phyloP scores from a whole-genome alignment of 2,888 invertebrate species.

The Bembecia ichneumoniformis region DNA sequence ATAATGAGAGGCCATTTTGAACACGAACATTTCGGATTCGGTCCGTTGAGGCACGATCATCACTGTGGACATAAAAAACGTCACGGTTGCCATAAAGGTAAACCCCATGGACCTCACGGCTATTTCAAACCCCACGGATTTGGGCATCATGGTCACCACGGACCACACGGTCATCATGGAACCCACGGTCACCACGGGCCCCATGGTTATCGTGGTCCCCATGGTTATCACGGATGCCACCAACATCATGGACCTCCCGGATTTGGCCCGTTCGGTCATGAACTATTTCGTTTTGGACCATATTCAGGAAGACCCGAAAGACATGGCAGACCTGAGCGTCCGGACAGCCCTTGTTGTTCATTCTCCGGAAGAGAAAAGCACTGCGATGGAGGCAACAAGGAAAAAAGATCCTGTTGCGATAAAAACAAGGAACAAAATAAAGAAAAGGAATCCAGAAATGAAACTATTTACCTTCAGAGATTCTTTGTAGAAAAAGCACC shows the following conservation, averaged over 20 bases:
- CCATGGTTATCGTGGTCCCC: conserved; percentile 3
- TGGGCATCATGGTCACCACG: conserved; percentile 1
- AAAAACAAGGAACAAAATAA: conserved; percentile 14
- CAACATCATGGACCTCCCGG: neutral
- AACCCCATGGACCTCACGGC: neutral
- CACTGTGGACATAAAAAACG: neutral
- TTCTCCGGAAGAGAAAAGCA: neutral
- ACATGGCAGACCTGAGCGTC: conserved; percentile 1
- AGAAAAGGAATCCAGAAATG: conserved; percentile 1
- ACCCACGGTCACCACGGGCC: neutral
- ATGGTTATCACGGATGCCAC: neutral
- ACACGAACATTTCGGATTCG: neutral
- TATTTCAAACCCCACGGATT: neutral
- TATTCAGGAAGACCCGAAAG: neutral
- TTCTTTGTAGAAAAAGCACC: conserved; percentile 19
- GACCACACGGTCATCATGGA: neutral
- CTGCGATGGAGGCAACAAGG: conserved; percentile 1
- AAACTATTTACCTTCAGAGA: conserved; percentile 16
- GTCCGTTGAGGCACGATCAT: neutral
- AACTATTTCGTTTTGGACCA: neutral
- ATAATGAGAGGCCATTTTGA: neutral
- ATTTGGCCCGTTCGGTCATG: neutral
- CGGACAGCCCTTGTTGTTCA: neutral
- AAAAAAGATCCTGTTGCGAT: conserved; percentile 9
- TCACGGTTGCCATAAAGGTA: neutral